Evolutionary conservation across 1,140 invertebrate species (phyloP).

Genomic region (Drosophila biarmipes): DNA sequence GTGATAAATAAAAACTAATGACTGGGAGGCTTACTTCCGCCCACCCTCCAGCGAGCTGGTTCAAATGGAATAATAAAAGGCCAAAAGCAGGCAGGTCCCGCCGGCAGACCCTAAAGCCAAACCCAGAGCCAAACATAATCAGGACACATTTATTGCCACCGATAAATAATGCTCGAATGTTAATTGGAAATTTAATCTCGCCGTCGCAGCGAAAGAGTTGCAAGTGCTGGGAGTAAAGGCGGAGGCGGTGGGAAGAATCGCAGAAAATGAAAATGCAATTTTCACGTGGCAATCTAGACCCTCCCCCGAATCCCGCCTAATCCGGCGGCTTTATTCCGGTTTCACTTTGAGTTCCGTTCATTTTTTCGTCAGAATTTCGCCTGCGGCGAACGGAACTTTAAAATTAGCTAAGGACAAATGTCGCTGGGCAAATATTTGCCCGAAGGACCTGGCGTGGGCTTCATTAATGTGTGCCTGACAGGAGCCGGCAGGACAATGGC

Average conservation of each 20-base stretch:
- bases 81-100: slow-evolving; percentile 6
- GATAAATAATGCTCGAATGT: slow-evolving; percentile 81
- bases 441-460: slow-evolving; percentile 32
- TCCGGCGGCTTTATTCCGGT: slow-evolving; percentile 33
- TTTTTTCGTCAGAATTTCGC: slow-evolving; percentile 3
- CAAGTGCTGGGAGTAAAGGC: background rate
- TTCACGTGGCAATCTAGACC: slow-evolving; percentile 20
- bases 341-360: slow-evolving; percentile 3
- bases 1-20: slow-evolving; percentile 79
- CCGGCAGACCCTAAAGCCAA: slow-evolving; percentile 3
- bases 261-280: slow-evolving; percentile 32
- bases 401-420: slow-evolving; percentile 49
- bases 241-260: background rate
- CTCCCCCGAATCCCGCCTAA: background rate
- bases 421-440: slow-evolving; percentile 45
- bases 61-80: slow-evolving; percentile 69
- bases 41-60: slow-evolving; percentile 9
- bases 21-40: slow-evolving; percentile 10
- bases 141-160: slow-evolving; percentile 78
- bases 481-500: slow-evolving; percentile 1
- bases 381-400: slow-evolving; percentile 31
- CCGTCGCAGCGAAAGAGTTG: slow-evolving; percentile 12
- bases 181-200: slow-evolving; percentile 80
- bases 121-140: slow-evolving; percentile 61
- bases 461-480: slow-evolving; percentile 40